Evolutionary conservation across 2,797 vertebrate genomes (phyloP), one percentile per base, ranked within the genome.

Genomic region (Tadarida brasiliensis): DNA sequence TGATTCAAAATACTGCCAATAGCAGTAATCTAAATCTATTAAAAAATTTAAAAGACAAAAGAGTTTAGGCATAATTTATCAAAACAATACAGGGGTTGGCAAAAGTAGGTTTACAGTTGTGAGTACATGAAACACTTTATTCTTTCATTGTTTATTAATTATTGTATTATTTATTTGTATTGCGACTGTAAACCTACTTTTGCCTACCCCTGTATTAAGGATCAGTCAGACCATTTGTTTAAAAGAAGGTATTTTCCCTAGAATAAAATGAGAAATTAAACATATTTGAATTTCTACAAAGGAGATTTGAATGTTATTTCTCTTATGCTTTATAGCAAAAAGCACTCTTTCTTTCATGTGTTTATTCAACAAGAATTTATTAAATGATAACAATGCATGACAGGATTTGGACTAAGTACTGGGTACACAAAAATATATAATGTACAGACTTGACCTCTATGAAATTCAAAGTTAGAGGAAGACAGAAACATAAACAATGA

Each of bases 281-380:
- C 22, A 85, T 65, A 90, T 91, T 93, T 94, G 39, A 73, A 95
- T 87, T 94, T 74, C 86, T 94, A 81, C 6, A 92, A 84, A 83
- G 49, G 8, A 93, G 51, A 90, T 56, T 76, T 84, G 26, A 80
- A 44, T 56, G 7, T 90, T 87, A 49, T 22, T 68, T 81, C 35
- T 83, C 54, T 93, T 91, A 77, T 24, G 30, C 5, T 78, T 80
- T 76, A 49, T 3, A 93, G 59, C 19, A 90, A 93, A 44, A 90
- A 71, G 4, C 16, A 90, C 2, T 76, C 30, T 95, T 96, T 89
- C 20, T 93, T 82, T 15, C 76, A 61, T 28, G 2, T 59, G 71
- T 78, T 90, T 61, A 87, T n/a, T 74, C 74, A 74, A 74, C 6
- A 74, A 56, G 47, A 84, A 71, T 77, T 87, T 90, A 92, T 90